phyloP scores from a whole-genome alignment of 1,140 invertebrate genomes.

The Drosophila truncata region DNA sequence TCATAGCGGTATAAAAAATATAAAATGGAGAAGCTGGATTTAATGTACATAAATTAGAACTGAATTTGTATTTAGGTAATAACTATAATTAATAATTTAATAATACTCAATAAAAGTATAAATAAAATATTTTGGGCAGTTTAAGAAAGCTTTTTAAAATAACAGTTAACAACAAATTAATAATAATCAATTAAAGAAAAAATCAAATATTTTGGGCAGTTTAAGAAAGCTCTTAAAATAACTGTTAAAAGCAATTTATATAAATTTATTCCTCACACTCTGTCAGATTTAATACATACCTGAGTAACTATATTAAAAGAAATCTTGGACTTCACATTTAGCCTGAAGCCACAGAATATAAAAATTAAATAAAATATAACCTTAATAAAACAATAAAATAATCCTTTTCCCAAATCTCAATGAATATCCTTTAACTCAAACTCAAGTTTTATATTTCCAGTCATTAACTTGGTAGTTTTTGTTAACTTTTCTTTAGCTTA shows the following conservation, averaged over 20 bases:
- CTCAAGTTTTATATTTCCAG: constrained; percentile 2
- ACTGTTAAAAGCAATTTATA: neutral
- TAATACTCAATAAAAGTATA: neutral
- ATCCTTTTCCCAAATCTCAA: neutral
- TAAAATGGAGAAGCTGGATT: no score
- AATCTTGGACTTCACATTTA: neutral
- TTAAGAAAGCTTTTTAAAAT: neutral
- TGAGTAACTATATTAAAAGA: neutral
- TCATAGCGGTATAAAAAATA: no score
- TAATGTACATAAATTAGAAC: neutral
- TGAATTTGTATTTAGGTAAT: neutral
- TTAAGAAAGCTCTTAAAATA: neutral
- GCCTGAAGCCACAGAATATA: neutral
- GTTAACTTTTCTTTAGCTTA: constrained; percentile 48
- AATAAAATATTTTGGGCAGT: neutral
- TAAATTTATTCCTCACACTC: neutral
- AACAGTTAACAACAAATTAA: neutral
- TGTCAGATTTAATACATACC: no score
- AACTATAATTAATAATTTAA: no score
- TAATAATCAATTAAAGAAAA: neutral
- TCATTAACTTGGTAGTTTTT: constrained; percentile 35
- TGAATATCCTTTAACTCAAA: neutral
- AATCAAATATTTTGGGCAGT: neutral
- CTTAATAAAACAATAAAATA: neutral
- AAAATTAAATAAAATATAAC: neutral